Evolutionary conservation across 2,797 vertebrate genomes (phyloP), one percentile per base, ranked within the genome.

Genomic region (Gobio occitaniae): DNA sequence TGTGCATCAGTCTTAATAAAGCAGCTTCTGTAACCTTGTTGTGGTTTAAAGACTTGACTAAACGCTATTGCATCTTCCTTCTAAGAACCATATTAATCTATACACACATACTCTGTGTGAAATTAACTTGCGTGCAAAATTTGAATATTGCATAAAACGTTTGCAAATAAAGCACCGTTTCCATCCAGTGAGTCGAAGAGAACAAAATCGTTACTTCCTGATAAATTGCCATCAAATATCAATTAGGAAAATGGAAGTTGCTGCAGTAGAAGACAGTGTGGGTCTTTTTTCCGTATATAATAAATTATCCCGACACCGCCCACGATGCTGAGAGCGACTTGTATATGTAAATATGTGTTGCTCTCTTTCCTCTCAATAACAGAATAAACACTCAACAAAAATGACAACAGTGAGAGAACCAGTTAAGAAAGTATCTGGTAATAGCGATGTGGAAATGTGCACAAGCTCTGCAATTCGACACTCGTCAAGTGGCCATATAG

Each of bases 1-100:
- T 59, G 66, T 41, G 86, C n/a, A 82, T 82, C 79, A 66, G 82
- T 69, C 59, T 70, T 59, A 32, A 65, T 83, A 85, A 83, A 86
- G 65, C 9, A 25, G 52, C 68, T 52, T 82, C n/a, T 84, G 54
- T 68, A 78, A 90, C 12, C 12, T 32, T 83, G 59, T 25, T 82
- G 4, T 65, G 29, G 29, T 13, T 74, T 10, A 61, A 47, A 74
- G 70, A n/a, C 25, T 74, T 82, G 17, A 44, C 56, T 59, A 50
- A 10, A 32, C 2, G 6, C 56, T 32, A 44, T 63, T 65, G 29
- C 56, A 75, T 65, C 74, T 61, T 68, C 13, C 15, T 87, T 85
- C 10, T 69, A 56, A 76, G 17, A 10, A 41, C 47, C 32, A n/a
- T 72, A 52, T 38, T 36, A 0, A 44, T 61, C 12, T 59, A 8